Percentiles rank a stretch among this genome's conserved stretches.
These are phyloP conservation scores for Eleutherodactylus coqui DNA, from an alignment of 2,797 vertebrate genomes.

Conservation along the genomic window DNA sequence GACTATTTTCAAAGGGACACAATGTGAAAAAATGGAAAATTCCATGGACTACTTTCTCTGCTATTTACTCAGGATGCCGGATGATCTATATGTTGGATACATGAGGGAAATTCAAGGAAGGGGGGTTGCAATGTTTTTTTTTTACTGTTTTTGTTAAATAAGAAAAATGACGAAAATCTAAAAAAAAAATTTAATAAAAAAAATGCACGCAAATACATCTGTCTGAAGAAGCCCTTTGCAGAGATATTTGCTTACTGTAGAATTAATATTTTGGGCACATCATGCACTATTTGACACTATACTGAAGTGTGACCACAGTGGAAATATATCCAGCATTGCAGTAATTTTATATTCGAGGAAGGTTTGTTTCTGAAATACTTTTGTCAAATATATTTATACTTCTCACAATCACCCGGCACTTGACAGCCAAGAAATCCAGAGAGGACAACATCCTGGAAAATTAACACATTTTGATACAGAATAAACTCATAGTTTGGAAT, in stretches of 20 bases:
- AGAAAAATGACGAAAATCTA: too few relatives aligned
- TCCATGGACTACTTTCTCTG: too few relatives aligned
- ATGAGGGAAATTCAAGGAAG: too few relatives aligned
- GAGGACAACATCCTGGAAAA: background rate
- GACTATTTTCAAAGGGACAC: too few relatives aligned
- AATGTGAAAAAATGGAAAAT: too few relatives aligned
- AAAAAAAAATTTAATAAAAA: too few relatives aligned
- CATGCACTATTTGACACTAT: background rate
- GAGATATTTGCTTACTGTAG: background rate
- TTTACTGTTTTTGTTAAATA: too few relatives aligned
- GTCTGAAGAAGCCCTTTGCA: background rate
- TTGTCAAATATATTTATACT: constrained; percentile 1
- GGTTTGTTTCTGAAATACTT: background rate
- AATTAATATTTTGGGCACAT: background rate
- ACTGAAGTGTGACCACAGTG: constrained; percentile 1
- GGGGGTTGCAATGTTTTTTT: background rate
- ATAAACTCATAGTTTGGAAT: background rate
- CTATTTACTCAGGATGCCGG: too few relatives aligned
- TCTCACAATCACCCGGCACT: background rate
- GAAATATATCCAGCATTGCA: background rate
- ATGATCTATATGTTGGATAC: too few relatives aligned
- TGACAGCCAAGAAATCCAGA: background rate
- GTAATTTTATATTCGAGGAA: background rate
- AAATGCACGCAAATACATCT: too few relatives aligned
- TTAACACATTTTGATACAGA: background rate